Evolutionary conservation across 2,888 invertebrate species (phyloP), one percentile per base, ranked within the genome.

Genomic region (Atrina japonica): DNA sequence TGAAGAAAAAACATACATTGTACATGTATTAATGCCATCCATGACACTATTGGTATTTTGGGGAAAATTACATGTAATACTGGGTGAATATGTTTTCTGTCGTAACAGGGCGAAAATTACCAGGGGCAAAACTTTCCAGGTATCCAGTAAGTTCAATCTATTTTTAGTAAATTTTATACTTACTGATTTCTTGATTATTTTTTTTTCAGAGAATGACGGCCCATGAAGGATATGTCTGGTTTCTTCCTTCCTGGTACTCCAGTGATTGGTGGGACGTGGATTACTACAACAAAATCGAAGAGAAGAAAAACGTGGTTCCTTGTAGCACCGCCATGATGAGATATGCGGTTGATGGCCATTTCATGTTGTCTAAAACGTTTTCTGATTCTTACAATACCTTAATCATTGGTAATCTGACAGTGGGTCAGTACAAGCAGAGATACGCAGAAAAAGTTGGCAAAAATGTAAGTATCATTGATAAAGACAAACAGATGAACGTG

Each of bases 181-280:
- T n/a, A n/a, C n/a, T n/a, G n/a, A n/a, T n/a, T n/a, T n/a, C n/a
- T n/a, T n/a, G n/a, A n/a, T n/a, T n/a, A n/a, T n/a, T n/a, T n/a
- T n/a, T n/a, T 23, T 78, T 81, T n/a, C 80, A 91, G 91, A 84
- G 84, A 55, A 91, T 91, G 91, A 91, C 91, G 30, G 86, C 88
- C 3, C 76, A 84, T 27, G 90, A 94, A 79, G 95, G 95, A 45
- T 95, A 95, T 89, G 95, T 95, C 1, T 97, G 97, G 97, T 95
- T 97, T 87, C 91, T 97, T 67, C 96, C 97, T 0, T 92, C 93
- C 41, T 94, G 95, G 94, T 89, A 88, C 65, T 75, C 87, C 0
- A 69, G 75, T 5, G 82, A 92, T 75, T 94, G 94, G 94, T 93
- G 93, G 85, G 91, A 94, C 77, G 93, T 93, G 0, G 93, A 93